These are phyloP conservation scores for Pseudopipra pipra DNA, from an alignment of 2,113 vertebrate species.

Conservation along the genomic window DNA sequence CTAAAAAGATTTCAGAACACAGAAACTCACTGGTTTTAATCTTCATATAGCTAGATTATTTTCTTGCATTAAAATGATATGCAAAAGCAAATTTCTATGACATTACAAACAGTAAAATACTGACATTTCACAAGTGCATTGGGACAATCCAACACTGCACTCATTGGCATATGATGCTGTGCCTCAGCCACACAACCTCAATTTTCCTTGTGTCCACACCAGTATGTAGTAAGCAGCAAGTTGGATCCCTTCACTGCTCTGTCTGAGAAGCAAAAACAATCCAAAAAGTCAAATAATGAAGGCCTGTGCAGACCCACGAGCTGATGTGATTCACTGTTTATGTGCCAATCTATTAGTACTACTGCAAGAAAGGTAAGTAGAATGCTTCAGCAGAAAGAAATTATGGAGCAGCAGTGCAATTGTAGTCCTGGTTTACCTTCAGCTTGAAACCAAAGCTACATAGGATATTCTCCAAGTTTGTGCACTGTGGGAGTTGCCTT, in stretches of 20 bases:
- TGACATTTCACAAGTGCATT: background rate
- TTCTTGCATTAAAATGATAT: background rate
- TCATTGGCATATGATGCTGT: background rate
- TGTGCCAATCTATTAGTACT: background rate
- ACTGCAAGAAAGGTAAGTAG: fast-evolving
- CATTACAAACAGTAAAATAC: background rate
- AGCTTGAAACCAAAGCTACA: background rate
- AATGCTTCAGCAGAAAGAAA: background rate
- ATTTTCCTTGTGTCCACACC: background rate
- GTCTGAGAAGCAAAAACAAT: background rate
- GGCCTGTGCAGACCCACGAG: background rate
- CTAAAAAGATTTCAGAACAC: background rate
- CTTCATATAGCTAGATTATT: background rate
- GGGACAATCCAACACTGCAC: background rate
- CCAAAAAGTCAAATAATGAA: background rate
- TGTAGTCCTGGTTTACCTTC: background rate
- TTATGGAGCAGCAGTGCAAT: background rate
- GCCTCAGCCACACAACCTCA: background rate
- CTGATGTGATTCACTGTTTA: background rate
- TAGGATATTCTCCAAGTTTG: background rate
- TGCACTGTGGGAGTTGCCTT: fast-evolving
- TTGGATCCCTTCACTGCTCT: background rate
- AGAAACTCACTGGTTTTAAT: background rate
- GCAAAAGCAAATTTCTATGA: background rate
- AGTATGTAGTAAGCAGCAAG: background rate